These are phyloP conservation scores for Mythimna loreyi DNA, from an alignment of 2,888 invertebrate genomes.

Conservation along the genomic window DNA sequence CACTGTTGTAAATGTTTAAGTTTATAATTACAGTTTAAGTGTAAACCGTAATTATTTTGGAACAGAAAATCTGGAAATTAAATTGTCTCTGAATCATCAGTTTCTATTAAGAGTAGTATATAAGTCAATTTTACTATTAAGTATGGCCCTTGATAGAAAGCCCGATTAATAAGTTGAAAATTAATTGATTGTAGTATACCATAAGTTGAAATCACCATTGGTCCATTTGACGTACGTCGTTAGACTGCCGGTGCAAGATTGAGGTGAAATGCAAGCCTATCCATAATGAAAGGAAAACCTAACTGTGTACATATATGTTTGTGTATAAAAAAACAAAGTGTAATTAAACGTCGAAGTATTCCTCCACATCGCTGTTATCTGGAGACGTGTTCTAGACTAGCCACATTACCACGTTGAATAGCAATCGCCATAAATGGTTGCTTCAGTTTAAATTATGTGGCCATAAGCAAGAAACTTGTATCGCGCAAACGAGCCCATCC, in stretches of 20 bases:
- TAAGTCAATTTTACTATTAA: background rate
- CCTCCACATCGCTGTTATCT: too few relatives aligned
- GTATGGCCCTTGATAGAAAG: background rate
- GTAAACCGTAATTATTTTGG: background rate
- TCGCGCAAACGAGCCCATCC: background rate
- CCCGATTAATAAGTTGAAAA: too few relatives aligned
- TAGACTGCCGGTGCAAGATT: too few relatives aligned
- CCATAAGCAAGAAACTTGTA: background rate
- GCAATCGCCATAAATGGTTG: background rate
- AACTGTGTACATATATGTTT: too few relatives aligned
- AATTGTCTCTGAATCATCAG: background rate
- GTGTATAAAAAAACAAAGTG: too few relatives aligned
- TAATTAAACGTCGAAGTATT: too few relatives aligned
- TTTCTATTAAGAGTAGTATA: conserved; percentile 17
- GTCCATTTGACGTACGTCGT: too few relatives aligned
- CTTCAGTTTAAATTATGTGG: background rate
- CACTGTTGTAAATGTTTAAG: conserved; percentile 30
- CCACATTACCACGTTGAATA: too few relatives aligned
- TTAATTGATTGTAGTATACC: background rate
- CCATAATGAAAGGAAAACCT: too few relatives aligned
- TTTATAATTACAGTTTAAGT: conserved; percentile 25
- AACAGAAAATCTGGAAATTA: conserved; percentile 11
- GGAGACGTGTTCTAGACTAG: too few relatives aligned
- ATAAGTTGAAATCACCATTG: too few relatives aligned
- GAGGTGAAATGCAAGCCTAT: too few relatives aligned